Conservation (phyloP, 2,888 invertebrate species). For the Furcula furcula region DNA sequence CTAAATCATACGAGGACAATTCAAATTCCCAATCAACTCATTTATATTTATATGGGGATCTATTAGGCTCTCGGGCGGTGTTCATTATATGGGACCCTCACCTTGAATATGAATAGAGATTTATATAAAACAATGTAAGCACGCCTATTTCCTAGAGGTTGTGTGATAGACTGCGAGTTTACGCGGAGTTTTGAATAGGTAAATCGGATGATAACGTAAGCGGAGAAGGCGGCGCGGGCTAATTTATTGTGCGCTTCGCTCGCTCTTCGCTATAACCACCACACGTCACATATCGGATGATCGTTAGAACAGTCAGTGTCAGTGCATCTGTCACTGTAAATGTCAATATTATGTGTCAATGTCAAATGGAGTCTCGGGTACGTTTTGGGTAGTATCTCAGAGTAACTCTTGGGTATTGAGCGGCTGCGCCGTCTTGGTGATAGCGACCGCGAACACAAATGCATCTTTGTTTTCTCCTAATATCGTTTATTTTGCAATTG, state of each 20-base stretch:
- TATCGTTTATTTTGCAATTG: no score
- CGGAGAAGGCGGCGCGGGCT: conserved; percentile 31
- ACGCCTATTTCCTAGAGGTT: conserved; percentile 29
- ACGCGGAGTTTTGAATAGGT: conserved; percentile 26
- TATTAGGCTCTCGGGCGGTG: conserved; percentile 18
- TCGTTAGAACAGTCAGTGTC: conserved; percentile 19
- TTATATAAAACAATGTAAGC: conserved; percentile 15
- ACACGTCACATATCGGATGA: conserved; percentile 28
- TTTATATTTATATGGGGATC: conserved; percentile 27
- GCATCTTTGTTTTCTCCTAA: no score
- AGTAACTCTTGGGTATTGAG: no score
- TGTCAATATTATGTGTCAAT: background rate
- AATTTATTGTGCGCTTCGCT: conserved; percentile 36
- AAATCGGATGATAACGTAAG: conserved; percentile 42
- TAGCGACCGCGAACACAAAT: no score
- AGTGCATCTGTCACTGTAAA: conserved; percentile 6
- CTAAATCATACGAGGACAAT: conserved; percentile 45
- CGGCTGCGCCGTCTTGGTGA: no score
- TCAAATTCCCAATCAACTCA: conserved; percentile 41
- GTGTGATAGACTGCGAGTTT: conserved; percentile 34
- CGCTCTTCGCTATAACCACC: conserved; percentile 7
- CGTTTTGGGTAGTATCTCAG: no score
- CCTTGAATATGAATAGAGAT: conserved; percentile 42
- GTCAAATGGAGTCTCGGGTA: no score
- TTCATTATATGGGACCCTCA: conserved; percentile 35